These are phyloP conservation scores for Meiosimyza decipiens DNA, from an alignment of 2,888 invertebrate species.

Conservation along the genomic window DNA sequence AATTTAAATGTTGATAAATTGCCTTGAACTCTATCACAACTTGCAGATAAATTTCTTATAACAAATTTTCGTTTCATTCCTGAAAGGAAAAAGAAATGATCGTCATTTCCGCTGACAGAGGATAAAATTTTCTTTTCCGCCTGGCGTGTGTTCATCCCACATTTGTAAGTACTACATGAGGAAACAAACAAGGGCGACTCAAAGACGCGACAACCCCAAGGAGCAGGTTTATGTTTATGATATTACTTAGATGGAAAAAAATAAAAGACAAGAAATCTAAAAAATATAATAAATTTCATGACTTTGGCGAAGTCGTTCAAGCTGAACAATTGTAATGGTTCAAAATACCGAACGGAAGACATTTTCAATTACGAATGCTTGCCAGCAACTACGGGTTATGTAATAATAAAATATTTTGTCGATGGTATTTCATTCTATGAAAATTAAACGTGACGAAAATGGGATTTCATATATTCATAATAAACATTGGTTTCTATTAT, in stretches of 20 bases:
- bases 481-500: too few species aligned
- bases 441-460: too few species aligned
- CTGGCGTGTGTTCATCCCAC: conserved; percentile 37
- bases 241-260: conserved; percentile 30
- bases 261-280: conserved; percentile 42
- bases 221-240: conserved; percentile 27
- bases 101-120: conserved; percentile 56
- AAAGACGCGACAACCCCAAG: conserved; percentile 17
- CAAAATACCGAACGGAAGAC: background rate
- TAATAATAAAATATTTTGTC: too few species aligned
- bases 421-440: too few species aligned
- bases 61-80: conserved; percentile 62
- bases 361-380: background rate
- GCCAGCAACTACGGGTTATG: background rate
- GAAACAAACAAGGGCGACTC: conserved; percentile 22
- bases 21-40: conserved; percentile 3
- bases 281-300: conserved; percentile 62
- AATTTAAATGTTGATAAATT: conserved; percentile 18
- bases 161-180: background rate
- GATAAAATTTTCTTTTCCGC: conserved; percentile 33
- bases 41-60: conserved; percentile 42
- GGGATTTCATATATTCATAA: too few species aligned
- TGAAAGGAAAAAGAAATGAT: conserved; percentile 52
- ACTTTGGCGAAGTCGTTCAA: conserved; percentile 55
- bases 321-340: conserved; percentile 46